A percentile compares a stretch with the other conserved stretches of the same genome.
Conservation (phyloP, 2,888 invertebrate genomes). For the Nemurella pictetii region DNA sequence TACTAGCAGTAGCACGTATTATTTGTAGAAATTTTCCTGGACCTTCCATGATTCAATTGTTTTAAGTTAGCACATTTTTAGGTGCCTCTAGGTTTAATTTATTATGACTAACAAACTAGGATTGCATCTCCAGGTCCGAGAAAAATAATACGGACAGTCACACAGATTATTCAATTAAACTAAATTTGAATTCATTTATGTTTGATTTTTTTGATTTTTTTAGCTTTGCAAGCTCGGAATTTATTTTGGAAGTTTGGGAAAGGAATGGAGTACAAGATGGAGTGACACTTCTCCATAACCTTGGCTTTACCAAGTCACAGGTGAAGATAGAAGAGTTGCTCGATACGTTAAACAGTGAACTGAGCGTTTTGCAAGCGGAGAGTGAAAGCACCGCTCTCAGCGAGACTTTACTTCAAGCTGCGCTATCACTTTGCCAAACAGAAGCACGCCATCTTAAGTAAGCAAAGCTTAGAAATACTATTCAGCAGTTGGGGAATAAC, state of each 20-base stretch:
- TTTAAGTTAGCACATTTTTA: not conserved
- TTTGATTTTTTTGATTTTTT: not conserved
- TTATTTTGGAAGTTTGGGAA: conserved; percentile 73
- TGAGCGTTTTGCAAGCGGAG: conserved; percentile 53
- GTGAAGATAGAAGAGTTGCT: conserved; percentile 66
- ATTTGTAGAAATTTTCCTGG: no score
- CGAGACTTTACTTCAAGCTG: conserved; percentile 62
- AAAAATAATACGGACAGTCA: no score
- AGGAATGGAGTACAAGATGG: conserved; percentile 64
- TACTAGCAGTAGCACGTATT: no score
- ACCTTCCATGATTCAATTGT: no score
- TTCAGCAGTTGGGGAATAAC: no score
- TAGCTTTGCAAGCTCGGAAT: conserved; percentile 48
- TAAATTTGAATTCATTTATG: no score
- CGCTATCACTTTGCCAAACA: conserved; percentile 67
- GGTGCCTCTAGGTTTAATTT: no score
- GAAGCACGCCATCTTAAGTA: conserved; percentile 65
- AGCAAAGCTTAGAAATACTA: no score
- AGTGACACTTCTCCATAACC: conserved; percentile 63
- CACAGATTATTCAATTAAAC: no score
- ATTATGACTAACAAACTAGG: no score
- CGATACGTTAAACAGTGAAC: conserved; percentile 70
- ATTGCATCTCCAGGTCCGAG: no score
- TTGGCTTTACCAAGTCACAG: conserved; percentile 65
- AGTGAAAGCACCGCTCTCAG: conserved; percentile 47